These are phyloP conservation scores for Plusia festucae DNA, from an alignment of 2,888 invertebrate genomes.

Conservation along the genomic window DNA sequence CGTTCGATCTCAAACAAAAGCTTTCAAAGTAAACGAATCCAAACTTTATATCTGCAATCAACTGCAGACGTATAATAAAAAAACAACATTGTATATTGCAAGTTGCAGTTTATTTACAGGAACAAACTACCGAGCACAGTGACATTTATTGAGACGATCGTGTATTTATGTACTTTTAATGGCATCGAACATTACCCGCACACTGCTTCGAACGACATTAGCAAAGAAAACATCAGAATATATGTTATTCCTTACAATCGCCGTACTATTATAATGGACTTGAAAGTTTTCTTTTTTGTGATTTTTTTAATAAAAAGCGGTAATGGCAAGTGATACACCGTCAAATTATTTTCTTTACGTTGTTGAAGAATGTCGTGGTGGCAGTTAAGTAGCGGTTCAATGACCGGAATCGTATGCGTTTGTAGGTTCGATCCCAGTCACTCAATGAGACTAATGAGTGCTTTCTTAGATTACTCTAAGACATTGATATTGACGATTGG, in stretches of 20 bases:
- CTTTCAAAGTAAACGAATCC: slow-evolving; percentile 47
- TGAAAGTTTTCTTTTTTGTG: slow-evolving; percentile 35
- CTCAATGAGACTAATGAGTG: too few relatives aligned
- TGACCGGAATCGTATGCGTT: too few relatives aligned
- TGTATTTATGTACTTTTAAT: slow-evolving; percentile 88
- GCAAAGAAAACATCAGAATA: slow-evolving; percentile 81
- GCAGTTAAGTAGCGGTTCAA: too few relatives aligned
- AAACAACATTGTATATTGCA: slow-evolving; percentile 63
- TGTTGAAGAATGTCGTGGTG: too few relatives aligned
- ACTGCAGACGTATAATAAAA: slow-evolving; percentile 51
- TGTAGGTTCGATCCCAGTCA: too few relatives aligned
- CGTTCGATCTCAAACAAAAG: slow-evolving; percentile 46
- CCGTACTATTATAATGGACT: slow-evolving; percentile 59
- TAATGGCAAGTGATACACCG: too few relatives aligned
- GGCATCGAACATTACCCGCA: slow-evolving; percentile 82
- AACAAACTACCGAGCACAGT: slow-evolving; percentile 62
- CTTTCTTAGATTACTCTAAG: too few relatives aligned
- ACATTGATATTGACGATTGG: too few relatives aligned
- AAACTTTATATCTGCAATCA: slow-evolving; percentile 57
- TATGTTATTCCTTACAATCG: slow-evolving; percentile 75
- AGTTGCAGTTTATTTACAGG: slow-evolving; percentile 61
- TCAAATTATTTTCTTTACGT: too few relatives aligned
- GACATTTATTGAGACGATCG: slow-evolving; percentile 82
- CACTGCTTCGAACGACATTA: slow-evolving; percentile 61
- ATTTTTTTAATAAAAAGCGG: too few relatives aligned